Base-by-base conservation (phyloP, 2,797 vertebrate genomes). In the Halcyon leucocephala region DNA sequence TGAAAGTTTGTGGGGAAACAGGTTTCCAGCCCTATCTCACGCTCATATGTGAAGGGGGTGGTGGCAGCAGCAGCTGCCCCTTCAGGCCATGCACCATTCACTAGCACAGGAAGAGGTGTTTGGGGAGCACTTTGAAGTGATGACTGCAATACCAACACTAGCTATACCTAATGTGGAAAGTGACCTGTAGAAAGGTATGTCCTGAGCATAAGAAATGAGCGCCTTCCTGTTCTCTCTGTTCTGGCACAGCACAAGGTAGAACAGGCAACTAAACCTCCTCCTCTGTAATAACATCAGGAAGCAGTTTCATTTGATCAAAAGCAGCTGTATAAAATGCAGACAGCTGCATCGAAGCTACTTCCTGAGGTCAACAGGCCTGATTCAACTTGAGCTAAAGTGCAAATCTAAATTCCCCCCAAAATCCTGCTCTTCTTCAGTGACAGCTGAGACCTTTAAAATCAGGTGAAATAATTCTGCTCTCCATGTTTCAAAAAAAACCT, bases 251-350 rank as follows among this genome's bases (percentile, higher is more conserved):
- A 62, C 2, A 3, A 28, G 29, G 39, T 86, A 72, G 72, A 66
- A 37, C 16, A 77, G n/a, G 10, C 55, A 55, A 60, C 21, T 60
- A 15, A 28, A 70, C 49, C 25, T 77, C n/a, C 42, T 64, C 62
- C 35, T 57, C 9, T 65, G 37, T 51, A 58, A 55, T 58, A 82
- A 65, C 51, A 84, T 69, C 49, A 79, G 81, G 71, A 93, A 93
- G 81, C 29, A 28, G 46, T 51, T 89, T 82, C 18, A 18, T 82
- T 73, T 92, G 89, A 93, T 87, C 58, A 73, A 89, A 89, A 90
- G 33, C 14, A 13, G 21, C 49, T 82, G 62, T 44, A 78, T 48
- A 67, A 86, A 86, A 67, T 42, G 33, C 64, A 90, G 66, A 89
- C 21, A 72, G 79, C 58, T 79, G 46, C 51, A 94, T 57, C 71